A percentile compares a stretch with the other conserved stretches of the same genome.
Evolutionary conservation across 1,140 invertebrate species (phyloP).

Genomic region (Trichonephila clavipes): DNA sequence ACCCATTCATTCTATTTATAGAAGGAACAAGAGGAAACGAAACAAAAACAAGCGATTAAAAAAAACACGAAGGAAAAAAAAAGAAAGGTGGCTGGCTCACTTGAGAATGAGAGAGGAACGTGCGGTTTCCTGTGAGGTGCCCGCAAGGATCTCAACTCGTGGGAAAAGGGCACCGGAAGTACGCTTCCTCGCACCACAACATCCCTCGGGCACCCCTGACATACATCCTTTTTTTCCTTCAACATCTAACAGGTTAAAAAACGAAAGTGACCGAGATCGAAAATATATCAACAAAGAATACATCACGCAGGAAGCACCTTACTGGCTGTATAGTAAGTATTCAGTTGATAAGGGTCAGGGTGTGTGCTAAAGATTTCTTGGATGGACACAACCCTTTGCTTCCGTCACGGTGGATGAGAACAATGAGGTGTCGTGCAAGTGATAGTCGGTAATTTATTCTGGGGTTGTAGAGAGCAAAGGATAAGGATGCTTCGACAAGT

Average conservation of each 20-base stretch:
- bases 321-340: not conserved
- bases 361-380: not conserved
- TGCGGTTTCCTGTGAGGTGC: conserved; percentile 67
- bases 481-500: not conserved
- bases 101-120: not conserved
- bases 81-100: not conserved
- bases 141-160: conserved; percentile 43
- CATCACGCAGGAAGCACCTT: not conserved
- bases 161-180: conserved; percentile 68
- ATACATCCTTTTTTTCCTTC: conserved; percentile 22
- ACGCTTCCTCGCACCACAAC: conserved; percentile 34
- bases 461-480: not conserved
- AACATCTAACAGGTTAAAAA: conserved; percentile 35
- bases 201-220: conserved; percentile 48
- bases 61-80: not conserved
- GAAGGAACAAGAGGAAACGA: not conserved
- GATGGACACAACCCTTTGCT: not conserved
- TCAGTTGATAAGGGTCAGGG: not conserved
- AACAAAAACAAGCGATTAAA: not conserved
- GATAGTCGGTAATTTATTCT: conserved; percentile 2
- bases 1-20: not conserved
- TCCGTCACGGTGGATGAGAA: conserved; percentile 16
- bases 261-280: conserved; percentile 50
- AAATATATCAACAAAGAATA: conserved; percentile 7
- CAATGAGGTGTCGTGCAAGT: not conserved